These are phyloP conservation scores for Pimpla rufipes DNA, from an alignment of 2,888 invertebrate species.

Conservation along the genomic window DNA sequence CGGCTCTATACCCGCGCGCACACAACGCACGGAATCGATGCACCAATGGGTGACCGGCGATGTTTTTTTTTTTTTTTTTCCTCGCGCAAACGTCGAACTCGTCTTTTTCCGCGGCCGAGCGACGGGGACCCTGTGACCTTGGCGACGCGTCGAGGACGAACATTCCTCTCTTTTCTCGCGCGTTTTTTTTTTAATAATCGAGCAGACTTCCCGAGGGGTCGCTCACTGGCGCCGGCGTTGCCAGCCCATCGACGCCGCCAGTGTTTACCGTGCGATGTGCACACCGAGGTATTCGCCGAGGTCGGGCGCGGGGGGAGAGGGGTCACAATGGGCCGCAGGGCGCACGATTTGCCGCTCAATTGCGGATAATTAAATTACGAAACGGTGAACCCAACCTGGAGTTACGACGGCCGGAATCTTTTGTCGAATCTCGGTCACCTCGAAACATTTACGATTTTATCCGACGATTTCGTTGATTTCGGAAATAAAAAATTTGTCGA, in stretches of 20 bases:
- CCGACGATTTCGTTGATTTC: too few relatives aligned
- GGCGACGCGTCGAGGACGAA: background rate
- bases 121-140: background rate
- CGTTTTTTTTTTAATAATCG: background rate
- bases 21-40: conserved; percentile 11
- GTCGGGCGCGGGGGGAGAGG: too few relatives aligned
- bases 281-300: background rate
- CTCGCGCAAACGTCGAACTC: background rate
- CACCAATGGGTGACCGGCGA: conserved; percentile 25
- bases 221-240: conserved; percentile 2
- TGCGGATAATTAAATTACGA: too few relatives aligned
- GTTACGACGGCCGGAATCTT: too few relatives aligned
- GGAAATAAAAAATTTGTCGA: too few relatives aligned
- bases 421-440: too few relatives aligned
- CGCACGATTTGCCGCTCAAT: too few relatives aligned
- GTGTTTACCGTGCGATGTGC: conserved; percentile 5
- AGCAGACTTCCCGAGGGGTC: background rate
- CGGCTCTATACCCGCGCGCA: conserved; percentile 43
- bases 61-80: background rate
- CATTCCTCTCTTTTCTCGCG: background rate
- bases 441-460: too few relatives aligned
- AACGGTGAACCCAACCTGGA: too few relatives aligned
- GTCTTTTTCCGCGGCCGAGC: background rate
- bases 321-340: too few relatives aligned
- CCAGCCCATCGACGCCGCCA: background rate